These are phyloP conservation scores for Triops cancriformis DNA, from an alignment of 1,140 invertebrate species.

Conservation along the genomic window DNA sequence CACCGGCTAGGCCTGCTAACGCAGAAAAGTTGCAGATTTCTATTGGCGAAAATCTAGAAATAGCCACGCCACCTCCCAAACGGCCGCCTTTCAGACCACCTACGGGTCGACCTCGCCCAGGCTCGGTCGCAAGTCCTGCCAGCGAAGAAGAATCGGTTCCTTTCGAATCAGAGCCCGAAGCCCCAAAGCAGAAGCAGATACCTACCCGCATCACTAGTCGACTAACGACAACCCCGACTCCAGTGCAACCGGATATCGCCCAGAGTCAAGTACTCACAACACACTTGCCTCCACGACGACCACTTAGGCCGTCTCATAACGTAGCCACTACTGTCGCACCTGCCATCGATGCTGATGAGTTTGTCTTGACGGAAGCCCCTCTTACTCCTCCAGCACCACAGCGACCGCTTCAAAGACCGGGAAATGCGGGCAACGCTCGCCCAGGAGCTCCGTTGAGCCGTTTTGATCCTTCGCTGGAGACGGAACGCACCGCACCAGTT, in stretches of 20 bases:
- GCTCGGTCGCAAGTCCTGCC: background rate
- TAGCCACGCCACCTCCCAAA: background rate
- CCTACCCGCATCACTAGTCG: background rate
- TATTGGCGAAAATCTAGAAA: conserved; percentile 1
- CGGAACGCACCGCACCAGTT: background rate
- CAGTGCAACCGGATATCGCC: background rate
- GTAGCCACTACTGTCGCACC: background rate
- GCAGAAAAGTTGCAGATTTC: background rate
- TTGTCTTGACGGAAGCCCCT: background rate
- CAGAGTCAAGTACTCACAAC: too few relatives aligned
- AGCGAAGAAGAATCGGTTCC: background rate
- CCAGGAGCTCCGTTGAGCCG: background rate
- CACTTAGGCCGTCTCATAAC: too few relatives aligned
- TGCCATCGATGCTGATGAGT: background rate
- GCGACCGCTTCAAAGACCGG: background rate
- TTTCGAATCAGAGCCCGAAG: background rate
- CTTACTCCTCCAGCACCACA: background rate
- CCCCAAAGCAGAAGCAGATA: background rate
- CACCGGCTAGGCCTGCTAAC: conserved; percentile 29
- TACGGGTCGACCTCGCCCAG: background rate
- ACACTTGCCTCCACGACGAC: too few relatives aligned
- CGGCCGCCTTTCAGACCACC: background rate
- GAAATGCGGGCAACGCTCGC: background rate
- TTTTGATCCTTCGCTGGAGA: background rate
- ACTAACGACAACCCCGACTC: background rate